These are phyloP conservation scores for Metalampra italica DNA, from an alignment of 2,888 invertebrate genomes.

Conservation along the genomic window DNA sequence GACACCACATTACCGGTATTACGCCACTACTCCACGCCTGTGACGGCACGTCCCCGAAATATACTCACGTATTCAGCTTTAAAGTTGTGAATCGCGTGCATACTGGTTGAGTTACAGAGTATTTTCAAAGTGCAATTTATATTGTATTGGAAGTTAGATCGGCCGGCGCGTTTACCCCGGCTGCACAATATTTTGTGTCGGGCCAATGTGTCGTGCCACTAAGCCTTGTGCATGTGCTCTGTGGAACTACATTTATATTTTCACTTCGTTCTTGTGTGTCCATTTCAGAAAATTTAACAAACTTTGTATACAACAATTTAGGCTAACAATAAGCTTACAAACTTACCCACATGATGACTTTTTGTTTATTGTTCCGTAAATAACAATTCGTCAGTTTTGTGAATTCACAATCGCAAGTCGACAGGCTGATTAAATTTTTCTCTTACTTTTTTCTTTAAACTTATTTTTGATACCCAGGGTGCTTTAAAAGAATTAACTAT, in stretches of 20 bases:
- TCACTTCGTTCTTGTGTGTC: slow-evolving; percentile 52
- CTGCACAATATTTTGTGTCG: slow-evolving; percentile 69
- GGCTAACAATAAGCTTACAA: too few species aligned
- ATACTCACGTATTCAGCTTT: slow-evolving; percentile 43
- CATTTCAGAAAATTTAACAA: slow-evolving; percentile 49
- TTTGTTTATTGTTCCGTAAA: too few species aligned
- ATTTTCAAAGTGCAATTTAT: slow-evolving; percentile 78
- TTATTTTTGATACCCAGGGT: too few species aligned
- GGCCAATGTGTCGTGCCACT: slow-evolving; percentile 56
- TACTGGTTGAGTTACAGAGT: slow-evolving; percentile 52
- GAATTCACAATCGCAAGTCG: too few species aligned
- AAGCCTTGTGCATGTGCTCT: slow-evolving; percentile 46
- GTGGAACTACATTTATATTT: slow-evolving; percentile 49
- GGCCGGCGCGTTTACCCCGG: slow-evolving; percentile 52
- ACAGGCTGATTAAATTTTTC: too few species aligned
- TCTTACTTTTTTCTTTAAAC: too few species aligned
- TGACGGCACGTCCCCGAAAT: slow-evolving; percentile 31
- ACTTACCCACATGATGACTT: too few species aligned
- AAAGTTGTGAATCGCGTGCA: slow-evolving; percentile 58
- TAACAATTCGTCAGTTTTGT: too few species aligned
- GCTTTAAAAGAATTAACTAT: too few species aligned
- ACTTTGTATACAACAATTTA: too few species aligned
- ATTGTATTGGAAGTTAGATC: slow-evolving; percentile 75
- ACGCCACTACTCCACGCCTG: slow-evolving; percentile 43
- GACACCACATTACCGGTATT: slow-evolving; percentile 78